Evolutionary conservation across 2,113 vertebrate genomes (phyloP).

Genomic region (Calidris pygmaea): DNA sequence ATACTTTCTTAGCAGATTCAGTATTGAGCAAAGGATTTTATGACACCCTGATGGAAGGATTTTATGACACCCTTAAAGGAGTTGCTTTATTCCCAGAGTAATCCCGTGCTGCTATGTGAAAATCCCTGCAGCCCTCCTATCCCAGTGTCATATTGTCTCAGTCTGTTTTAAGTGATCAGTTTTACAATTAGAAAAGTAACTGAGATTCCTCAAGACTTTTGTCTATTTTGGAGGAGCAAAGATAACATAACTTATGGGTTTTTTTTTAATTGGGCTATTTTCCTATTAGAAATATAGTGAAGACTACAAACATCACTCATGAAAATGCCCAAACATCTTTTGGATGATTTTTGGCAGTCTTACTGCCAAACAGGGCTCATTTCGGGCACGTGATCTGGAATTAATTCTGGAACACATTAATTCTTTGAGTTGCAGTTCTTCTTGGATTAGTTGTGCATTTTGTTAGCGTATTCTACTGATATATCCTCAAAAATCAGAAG

Average conservation of each 20-base stretch:
- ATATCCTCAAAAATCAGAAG: not conserved
- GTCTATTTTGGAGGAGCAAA: not conserved
- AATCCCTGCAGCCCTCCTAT: not conserved
- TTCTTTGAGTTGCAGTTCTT: not conserved
- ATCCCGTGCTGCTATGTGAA: not conserved
- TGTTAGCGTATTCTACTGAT: not conserved
- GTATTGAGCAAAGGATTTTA: not conserved
- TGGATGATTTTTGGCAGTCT: not conserved
- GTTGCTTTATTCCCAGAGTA: not conserved
- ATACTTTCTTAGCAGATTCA: not conserved
- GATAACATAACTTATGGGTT: not conserved
- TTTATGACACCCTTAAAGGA: not conserved
- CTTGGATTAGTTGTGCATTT: not conserved
- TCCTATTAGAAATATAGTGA: not conserved
- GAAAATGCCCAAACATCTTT: not conserved
- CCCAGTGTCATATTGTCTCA: not conserved
- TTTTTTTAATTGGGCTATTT: not conserved
- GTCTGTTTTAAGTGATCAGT: not conserved
- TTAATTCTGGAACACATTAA: not conserved
- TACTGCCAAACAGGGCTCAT: not conserved
- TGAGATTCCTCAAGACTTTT: not conserved
- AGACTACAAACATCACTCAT: not conserved
- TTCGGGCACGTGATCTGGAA: not conserved
- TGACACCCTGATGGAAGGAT: too few relatives aligned
- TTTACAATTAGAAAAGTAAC: not conserved